These are phyloP conservation scores for Caenorhabditis sp. DNA, from an alignment of 2,888 invertebrate species.

Conservation along the genomic window DNA sequence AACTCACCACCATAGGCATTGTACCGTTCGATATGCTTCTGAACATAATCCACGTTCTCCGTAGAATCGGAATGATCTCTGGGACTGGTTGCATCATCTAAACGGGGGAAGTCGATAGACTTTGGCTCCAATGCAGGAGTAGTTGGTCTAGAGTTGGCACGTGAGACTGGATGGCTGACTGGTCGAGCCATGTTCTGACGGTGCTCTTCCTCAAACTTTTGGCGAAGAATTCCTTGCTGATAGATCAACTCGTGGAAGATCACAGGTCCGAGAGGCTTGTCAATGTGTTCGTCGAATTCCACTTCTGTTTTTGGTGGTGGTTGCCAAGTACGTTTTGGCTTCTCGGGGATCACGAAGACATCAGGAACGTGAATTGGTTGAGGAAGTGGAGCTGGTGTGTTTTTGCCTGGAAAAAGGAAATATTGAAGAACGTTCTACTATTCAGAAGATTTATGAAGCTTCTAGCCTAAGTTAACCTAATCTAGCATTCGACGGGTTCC, in stretches of 20 bases:
- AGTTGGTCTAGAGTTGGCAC: conserved; percentile 51
- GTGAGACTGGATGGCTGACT: conserved; percentile 55
- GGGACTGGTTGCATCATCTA: conserved; percentile 20
- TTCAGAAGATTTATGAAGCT: neutral
- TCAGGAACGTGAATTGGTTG: conserved; percentile 46
- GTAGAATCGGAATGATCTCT: conserved; percentile 36
- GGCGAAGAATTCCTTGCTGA: conserved; percentile 46
- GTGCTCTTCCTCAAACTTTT: conserved; percentile 52
- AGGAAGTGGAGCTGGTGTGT: conserved; percentile 51
- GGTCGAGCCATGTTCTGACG: conserved; percentile 21
- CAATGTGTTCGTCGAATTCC: conserved; percentile 29
- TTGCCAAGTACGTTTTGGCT: conserved; percentile 55
- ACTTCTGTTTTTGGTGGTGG: conserved; percentile 57
- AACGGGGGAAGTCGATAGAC: conserved; percentile 54
- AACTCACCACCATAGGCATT: conserved; percentile 55
- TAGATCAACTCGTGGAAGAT: conserved; percentile 64
- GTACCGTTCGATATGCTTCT: conserved; percentile 55
- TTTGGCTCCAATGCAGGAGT: conserved; percentile 48
- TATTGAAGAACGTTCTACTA: neutral
- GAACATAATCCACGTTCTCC: conserved; percentile 48
- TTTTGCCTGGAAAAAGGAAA: conserved; percentile 44
- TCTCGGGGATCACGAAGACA: conserved; percentile 41
- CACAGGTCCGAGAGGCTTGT: conserved; percentile 59
- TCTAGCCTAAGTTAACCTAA: neutral
- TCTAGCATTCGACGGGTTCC: neutral